phyloP scores from a whole-genome alignment of 2,113 vertebrate species.

The Ictalurus punctatus region DNA sequence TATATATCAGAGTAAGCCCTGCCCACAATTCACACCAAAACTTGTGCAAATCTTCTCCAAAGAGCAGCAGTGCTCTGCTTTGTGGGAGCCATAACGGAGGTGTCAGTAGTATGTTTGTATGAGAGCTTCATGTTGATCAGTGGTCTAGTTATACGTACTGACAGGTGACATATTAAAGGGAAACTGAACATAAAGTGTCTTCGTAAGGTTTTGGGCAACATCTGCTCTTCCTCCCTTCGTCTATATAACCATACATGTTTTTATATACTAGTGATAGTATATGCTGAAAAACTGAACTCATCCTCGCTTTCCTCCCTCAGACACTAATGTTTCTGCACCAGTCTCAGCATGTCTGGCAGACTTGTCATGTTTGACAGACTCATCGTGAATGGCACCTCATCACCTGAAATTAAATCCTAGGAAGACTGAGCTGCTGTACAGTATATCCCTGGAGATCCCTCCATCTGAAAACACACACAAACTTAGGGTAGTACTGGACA shows the following conservation, averaged over 20 bases:
- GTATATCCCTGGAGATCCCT: neutral
- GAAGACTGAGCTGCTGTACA: neutral
- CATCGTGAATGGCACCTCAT: neutral
- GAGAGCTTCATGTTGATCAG: neutral
- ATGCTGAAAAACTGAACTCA: neutral
- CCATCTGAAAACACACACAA: neutral
- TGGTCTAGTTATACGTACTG: neutral
- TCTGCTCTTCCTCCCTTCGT: neutral
- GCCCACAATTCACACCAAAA: neutral
- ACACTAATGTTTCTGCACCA: neutral
- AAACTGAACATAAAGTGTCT: neutral
- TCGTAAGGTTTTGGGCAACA: neutral
- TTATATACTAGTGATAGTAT: neutral
- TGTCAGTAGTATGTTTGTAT: neutral
- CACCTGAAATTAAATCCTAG: conserved; percentile 1
- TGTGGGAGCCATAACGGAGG: neutral
- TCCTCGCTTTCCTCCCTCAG: neutral
- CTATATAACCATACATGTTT: neutral
- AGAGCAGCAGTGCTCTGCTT: neutral
- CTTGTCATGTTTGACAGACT: neutral
- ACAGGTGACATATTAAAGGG: neutral
- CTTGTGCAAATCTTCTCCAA: neutral
- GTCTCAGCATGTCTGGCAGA: neutral
- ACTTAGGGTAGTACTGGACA: neutral
- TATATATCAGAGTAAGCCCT: neutral